Percentiles rank a stretch among this genome's conserved stretches.
Conservation (phyloP, 2,113 vertebrate species). For the Chascanopsetta lugubris region DNA sequence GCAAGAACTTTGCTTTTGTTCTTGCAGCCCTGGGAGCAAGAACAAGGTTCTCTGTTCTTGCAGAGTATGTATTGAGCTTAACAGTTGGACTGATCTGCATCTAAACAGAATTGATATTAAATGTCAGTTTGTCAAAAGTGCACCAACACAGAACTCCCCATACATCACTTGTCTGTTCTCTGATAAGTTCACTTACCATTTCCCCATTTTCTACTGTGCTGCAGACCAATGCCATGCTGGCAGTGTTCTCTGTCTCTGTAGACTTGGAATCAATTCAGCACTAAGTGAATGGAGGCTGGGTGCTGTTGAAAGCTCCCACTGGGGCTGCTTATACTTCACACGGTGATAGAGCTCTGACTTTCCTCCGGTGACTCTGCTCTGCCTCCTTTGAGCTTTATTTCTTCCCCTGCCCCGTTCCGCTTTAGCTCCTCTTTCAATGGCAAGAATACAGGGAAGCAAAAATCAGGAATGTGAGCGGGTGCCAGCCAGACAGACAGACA, state of each 20-base stretch:
- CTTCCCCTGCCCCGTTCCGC: background rate
- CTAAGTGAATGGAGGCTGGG: slow-evolving; percentile 6
- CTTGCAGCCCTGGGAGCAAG: no score
- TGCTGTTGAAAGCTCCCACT: slow-evolving; percentile 17
- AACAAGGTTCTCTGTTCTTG: no score
- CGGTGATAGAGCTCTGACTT: slow-evolving; percentile 5
- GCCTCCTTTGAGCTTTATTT: background rate
- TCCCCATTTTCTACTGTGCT: background rate
- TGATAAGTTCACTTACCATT: background rate
- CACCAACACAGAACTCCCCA: no score
- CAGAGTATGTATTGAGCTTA: no score
- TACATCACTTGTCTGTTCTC: background rate
- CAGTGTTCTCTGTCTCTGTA: background rate
- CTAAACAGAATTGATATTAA: no score
- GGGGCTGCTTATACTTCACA: slow-evolving; percentile 9
- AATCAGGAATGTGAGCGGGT: background rate
- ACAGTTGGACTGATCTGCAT: background rate
- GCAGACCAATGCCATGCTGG: background rate
- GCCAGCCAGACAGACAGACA: background rate
- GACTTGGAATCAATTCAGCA: slow-evolving; percentile 13
- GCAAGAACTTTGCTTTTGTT: no score
- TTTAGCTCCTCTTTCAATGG: background rate
- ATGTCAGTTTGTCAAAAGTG: no score
- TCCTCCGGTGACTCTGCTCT: background rate
- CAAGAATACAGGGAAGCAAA: background rate